phyloP scores from a whole-genome alignment of 2,797 vertebrate genomes.

The Myotis pilosus region DNA sequence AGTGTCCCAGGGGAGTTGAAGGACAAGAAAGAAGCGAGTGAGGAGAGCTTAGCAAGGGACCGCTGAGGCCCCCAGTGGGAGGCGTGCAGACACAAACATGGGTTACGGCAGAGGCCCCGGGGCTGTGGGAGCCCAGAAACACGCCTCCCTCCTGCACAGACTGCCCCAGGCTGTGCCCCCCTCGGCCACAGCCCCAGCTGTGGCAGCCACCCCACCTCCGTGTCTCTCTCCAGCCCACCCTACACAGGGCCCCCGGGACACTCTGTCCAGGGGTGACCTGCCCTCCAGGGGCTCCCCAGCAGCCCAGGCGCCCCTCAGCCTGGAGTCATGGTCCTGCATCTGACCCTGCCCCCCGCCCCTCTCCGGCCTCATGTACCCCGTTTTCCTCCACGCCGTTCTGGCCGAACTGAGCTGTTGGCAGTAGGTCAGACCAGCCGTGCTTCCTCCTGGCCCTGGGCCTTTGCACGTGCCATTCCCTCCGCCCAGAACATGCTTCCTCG shows the following conservation, averaged over 20 bases:
- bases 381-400: background rate
- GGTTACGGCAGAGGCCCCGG: background rate
- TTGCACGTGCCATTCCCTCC: background rate
- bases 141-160: background rate
- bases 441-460: background rate
- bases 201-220: background rate
- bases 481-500: background rate
- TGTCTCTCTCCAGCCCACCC: background rate
- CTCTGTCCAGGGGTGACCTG: background rate
- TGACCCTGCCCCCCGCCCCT: accelerated
- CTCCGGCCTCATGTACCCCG: background rate
- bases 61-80: background rate
- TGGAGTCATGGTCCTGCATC: background rate
- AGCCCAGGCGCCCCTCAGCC: background rate
- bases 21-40: background rate
- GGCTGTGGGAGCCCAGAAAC: background rate
- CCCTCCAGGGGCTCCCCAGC: background rate
- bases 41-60: background rate
- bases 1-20: background rate
- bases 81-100: background rate
- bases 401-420: background rate
- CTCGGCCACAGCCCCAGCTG: background rate
- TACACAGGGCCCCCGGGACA: background rate
- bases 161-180: background rate
- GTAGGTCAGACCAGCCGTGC: background rate